Evolutionary conservation across 2,888 invertebrate species (phyloP), one percentile per base, ranked within the genome.

Genomic region (Lutraria lutraria): DNA sequence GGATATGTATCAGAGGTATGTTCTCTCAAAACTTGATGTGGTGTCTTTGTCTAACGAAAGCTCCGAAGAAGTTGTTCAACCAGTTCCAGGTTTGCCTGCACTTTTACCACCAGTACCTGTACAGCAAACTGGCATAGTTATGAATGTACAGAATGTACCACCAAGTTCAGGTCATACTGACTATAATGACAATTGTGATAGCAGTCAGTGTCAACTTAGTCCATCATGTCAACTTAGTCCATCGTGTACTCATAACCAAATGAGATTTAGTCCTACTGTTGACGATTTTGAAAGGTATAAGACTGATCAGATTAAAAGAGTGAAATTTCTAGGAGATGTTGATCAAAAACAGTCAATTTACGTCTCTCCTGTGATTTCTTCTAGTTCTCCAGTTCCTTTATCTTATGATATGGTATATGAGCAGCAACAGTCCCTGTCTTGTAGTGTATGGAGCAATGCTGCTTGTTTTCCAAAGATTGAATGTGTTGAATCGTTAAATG

Each of bases 211-310:
- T 16, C 15, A 56, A 19, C 15, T 19, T 56, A 56, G 56, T 56
- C 56, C 56, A 56, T 43, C 43, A 43, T 53, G 53, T 53, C 53
- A 15, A 8, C 53, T 15, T 15, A 53, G 53, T 15, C 15, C 53
- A 12, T 53, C 15, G 53, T 15, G 15, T 56, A 56, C 19, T 2
- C 16, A 56, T 4, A 8, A 56, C 13, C 56, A 83, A 10, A 54
- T 82, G 21, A 60, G 31, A 53, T 87, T 76, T 79, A 72, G 82
- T 34, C 83, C 87, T 56, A 72, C 87, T 16, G 21, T 72, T 54
- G 87, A 87, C 29, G 87, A 87, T 19, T 83, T 87, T 83, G 79
- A 83, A 72, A 76, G 34, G 43, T 87, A 87, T 56, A 83, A 68
- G 60, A 29, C 19, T 19, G 83, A 72, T 15, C 79, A 82, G 60